Evolutionary conservation across 2,888 invertebrate genomes (phyloP).

Genomic region (Tupiocoris notatus): DNA sequence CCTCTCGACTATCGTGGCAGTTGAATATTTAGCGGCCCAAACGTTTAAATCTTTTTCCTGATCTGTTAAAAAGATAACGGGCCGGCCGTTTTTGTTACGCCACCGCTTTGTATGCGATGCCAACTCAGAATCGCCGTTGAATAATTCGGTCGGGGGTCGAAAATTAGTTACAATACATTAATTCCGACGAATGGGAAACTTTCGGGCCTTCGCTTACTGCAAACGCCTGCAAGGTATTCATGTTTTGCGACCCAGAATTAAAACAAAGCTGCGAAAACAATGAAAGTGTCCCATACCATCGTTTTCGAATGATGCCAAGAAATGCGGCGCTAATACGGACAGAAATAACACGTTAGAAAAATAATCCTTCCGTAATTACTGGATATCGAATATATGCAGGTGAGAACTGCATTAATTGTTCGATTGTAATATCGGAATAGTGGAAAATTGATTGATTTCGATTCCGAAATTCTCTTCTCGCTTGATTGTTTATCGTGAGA

Average conservation of each 20-base stretch:
- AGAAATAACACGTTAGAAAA: too few species aligned
- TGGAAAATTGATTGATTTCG: too few species aligned
- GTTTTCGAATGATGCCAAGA: too few species aligned
- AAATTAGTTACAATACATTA: background rate
- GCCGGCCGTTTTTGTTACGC: background rate
- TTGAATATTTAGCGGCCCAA: background rate
- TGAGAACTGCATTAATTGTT: too few species aligned
- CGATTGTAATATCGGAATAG: too few species aligned
- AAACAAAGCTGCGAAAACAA: background rate
- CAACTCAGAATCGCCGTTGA: background rate
- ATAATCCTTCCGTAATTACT: too few species aligned
- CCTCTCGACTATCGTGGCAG: too few species aligned
- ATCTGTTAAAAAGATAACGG: background rate
- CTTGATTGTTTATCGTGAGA: too few species aligned
- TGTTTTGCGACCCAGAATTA: background rate
- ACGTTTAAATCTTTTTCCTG: background rate
- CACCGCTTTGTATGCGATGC: background rate
- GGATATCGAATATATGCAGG: too few species aligned
- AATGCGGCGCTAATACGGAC: too few species aligned
- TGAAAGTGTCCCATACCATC: too few species aligned
- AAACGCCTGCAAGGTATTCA: background rate
- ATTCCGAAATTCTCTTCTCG: too few species aligned
- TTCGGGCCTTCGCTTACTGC: background rate
- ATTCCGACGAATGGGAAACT: background rate
- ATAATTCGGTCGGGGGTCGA: background rate